Base-by-base conservation (phyloP, 1,140 invertebrate genomes). In the Aphis craccivora region DNA sequence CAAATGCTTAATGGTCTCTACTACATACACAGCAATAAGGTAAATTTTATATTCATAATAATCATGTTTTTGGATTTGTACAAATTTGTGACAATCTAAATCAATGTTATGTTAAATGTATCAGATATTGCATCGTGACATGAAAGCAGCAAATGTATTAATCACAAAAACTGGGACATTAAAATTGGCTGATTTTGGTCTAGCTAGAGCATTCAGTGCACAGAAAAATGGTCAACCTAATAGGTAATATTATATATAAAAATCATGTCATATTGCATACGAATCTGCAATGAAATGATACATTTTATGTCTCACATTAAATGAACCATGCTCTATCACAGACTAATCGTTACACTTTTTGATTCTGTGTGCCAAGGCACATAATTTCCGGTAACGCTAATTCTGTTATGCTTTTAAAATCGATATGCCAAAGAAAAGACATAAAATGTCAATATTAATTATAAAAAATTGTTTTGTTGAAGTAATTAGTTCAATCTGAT, bases 141-240 rank as follows among this genome's bases (percentile, higher is more conserved):
- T 99, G 98, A 99, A 99, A 96, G 98, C 99, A 84, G 99, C 99
- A 0, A 99, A 99, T 96, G 98, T 99, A 89, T 96, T 99, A 6
- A 99, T 99, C 90, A 99, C 99, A 5, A 99, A 99, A 95, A 97
- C 97, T 96, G 99, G 99, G n/a, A 97, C 98, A 43, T 95, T 99
- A 40, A 99, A 99, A 95, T 95, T 99, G 81, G 98, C 98, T n/a
- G 98, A 99, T 96, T 99, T 99, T 96, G 98, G 98, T 84, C 95
- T 99, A 93, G 98, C 98, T 0, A 95, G 99, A 95, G 98, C 98
- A 2, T 99, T 99, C 95, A 99, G 98, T 95, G 96, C 97, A n/a
- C 97, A 97, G 60, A 98, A 98, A 95, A 97, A 97, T 94, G 98
- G 97, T 84, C 96, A 97, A 95, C 97, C 97, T 1, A 99, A 99